Evolutionary conservation across 1,140 invertebrate species (phyloP), one percentile per base, ranked within the genome.

Genomic region (Macrobrachium rosenbergii): DNA sequence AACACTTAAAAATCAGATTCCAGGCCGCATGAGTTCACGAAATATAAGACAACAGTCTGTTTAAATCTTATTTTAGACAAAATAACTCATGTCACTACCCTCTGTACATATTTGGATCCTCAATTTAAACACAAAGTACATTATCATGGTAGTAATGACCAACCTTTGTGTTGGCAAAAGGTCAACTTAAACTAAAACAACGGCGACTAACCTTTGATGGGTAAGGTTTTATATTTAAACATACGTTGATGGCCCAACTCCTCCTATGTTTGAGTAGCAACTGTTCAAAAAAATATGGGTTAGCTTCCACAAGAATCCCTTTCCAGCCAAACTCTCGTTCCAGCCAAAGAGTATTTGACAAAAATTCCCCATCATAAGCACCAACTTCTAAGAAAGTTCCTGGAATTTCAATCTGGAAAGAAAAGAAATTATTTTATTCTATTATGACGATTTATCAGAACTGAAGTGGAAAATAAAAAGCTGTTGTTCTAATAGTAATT

Each of bases 351-450:
- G 84, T 87, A 69, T 87, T 87, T 58, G 84, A 87, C 14, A 87
- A 79, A 45, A 87, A 87, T 59, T 87, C 84, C 0, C 84, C 84
- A 43, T 87, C 84, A 37, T 87, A 87, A 11, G 84, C 84, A 8
- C 84, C 84, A 11, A 78, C 84, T 59, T 87, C 84, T 23, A 87
- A 67, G 59, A 87, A 87, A 17, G 69, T 80, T 6, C 69, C 23
- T 7, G 84, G 69, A 21, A 43, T 28, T 60, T 16, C 10, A 0
- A 87, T 73, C 84, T 87, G 77, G 0, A 3, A 6, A 21, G 17
- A n/a, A 69, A 2, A 21, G 0, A 2, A 19, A 10, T 28, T 17
- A 8, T 0, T 23, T 23, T 14, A 75, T 1, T 28, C 8, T 52
- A 52, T 52, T 5, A 10, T 52, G 21, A 17, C 0, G 69, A 37